Evolutionary conservation across 2,797 vertebrate species (phyloP).

Genomic region (Sebastes vulpes): DNA sequence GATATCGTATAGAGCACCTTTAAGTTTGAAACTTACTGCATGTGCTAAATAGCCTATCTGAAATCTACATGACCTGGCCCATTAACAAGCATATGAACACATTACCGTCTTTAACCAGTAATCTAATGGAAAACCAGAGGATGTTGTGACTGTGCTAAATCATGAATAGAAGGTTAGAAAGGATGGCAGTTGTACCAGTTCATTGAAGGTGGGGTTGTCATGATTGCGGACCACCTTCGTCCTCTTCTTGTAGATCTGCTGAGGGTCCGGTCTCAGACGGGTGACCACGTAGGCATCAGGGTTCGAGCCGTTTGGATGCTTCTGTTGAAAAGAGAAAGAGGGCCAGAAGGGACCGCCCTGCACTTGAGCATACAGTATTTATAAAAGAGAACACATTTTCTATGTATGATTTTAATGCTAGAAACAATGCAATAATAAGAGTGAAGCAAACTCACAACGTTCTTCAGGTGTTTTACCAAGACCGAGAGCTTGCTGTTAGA

Average conservation of each 20-base stretch:
- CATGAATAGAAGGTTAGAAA: neutral
- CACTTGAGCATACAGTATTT: neutral
- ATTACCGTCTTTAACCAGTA: neutral
- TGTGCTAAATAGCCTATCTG: neutral
- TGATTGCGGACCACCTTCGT: conserved; percentile 90
- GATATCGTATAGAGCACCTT: neutral
- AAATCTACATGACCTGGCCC: neutral
- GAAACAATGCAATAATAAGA: neutral
- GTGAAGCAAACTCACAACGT: conserved; percentile 84
- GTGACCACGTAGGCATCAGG: conserved; percentile 90
- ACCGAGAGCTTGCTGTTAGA: conserved; percentile 79
- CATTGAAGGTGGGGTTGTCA: conserved; percentile 91
- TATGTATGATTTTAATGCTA: neutral
- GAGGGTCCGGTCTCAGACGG: conserved; percentile 86
- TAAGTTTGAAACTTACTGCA: neutral
- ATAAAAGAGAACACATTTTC: neutral
- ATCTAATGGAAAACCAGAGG: neutral
- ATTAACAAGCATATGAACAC: neutral
- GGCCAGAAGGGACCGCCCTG: neutral
- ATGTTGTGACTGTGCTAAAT: neutral
- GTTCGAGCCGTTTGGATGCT: conserved; percentile 86
- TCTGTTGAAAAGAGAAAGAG: conserved; percentile 71
- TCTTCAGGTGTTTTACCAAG: conserved; percentile 88
- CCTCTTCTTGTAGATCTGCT: conserved; percentile 84
- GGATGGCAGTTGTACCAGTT: conserved; percentile 85